A percentile compares a stretch with the other conserved stretches of the same genome.
Evolutionary conservation across 2,888 invertebrate genomes (phyloP).

Genomic region (Elegia similella): DNA sequence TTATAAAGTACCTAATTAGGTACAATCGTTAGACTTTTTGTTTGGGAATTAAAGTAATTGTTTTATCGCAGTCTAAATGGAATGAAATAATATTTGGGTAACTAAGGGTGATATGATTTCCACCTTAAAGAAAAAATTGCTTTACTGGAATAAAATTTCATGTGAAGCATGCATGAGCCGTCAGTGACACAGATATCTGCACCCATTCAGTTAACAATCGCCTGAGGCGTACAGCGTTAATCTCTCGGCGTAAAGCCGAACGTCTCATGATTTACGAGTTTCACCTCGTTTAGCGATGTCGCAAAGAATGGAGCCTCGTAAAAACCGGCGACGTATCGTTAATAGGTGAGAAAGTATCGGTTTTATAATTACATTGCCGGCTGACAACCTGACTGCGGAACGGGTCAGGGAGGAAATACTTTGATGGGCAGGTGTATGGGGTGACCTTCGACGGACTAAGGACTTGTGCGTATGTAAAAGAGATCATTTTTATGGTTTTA

Average conservation of each 20-base stretch:
- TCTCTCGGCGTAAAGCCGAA: constrained; percentile 8
- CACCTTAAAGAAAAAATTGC: neutral
- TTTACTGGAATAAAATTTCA: neutral
- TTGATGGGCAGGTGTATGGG: constrained; percentile 27
- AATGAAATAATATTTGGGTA: too few species aligned
- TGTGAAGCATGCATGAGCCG: neutral
- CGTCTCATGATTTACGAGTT: constrained; percentile 24
- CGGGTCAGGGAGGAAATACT: constrained; percentile 38
- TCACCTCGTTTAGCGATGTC: constrained; percentile 26
- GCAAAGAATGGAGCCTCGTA: constrained; percentile 28
- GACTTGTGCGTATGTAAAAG: neutral
- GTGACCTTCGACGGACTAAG: constrained; percentile 14
- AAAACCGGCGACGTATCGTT: constrained; percentile 33
- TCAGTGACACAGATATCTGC: constrained; percentile 4
- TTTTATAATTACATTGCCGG: constrained; percentile 39
- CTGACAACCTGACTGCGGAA: constrained; percentile 40
- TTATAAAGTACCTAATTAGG: too few species aligned
- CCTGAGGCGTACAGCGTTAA: neutral
- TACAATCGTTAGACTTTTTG: too few species aligned
- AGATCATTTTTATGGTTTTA: neutral
- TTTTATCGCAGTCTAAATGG: too few species aligned
- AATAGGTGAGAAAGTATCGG: constrained; percentile 52
- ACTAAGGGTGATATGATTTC: too few species aligned
- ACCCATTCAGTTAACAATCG: constrained; percentile 17
- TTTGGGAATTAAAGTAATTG: too few species aligned